Evolutionary conservation across 2,888 invertebrate genomes (phyloP).

Genomic region (Mimumesa dahlbomi): DNA sequence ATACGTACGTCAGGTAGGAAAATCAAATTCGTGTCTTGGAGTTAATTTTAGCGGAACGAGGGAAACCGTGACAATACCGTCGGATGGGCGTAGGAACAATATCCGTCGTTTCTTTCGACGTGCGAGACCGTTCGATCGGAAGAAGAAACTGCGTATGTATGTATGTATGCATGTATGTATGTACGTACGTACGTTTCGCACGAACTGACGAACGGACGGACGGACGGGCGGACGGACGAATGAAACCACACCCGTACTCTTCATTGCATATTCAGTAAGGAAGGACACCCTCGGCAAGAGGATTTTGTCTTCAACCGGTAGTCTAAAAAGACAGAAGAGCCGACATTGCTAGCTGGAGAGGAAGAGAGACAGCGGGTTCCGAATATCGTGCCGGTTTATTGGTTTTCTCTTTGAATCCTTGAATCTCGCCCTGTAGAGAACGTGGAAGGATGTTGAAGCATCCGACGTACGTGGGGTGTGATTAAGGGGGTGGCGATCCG

Average conservation of each 20-base stretch:
- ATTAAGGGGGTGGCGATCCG: conserved; percentile 65
- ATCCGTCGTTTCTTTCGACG: conserved; percentile 26
- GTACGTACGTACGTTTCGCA: too few relatives aligned
- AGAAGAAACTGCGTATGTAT: not conserved
- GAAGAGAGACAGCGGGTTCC: conserved; percentile 54
- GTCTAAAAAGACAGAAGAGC: not conserved
- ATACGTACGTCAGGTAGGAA: too few relatives aligned
- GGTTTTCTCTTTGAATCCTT: conserved; percentile 63
- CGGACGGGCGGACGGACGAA: conserved; percentile 59
- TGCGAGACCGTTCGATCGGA: conserved; percentile 1
- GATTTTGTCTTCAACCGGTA: conserved; percentile 71
- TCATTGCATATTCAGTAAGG: conserved; percentile 78
- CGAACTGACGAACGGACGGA: conserved; percentile 8
- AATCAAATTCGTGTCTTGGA: too few relatives aligned
- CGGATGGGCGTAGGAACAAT: conserved; percentile 9
- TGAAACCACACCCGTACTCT: conserved; percentile 64
- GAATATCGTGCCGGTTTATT: conserved; percentile 69
- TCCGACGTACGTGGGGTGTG: conserved; percentile 33
- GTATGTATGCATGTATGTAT: too few relatives aligned
- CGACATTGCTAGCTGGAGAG: conserved; percentile 15
- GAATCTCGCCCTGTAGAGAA: conserved; percentile 34
- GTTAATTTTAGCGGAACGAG: too few relatives aligned
- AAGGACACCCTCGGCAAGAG: conserved; percentile 54
- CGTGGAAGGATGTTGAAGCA: conserved; percentile 31
- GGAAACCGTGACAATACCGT: too few relatives aligned